Evolutionary conservation across 2,113 vertebrate genomes (phyloP).

Genomic region (Dicaeum eximium): DNA sequence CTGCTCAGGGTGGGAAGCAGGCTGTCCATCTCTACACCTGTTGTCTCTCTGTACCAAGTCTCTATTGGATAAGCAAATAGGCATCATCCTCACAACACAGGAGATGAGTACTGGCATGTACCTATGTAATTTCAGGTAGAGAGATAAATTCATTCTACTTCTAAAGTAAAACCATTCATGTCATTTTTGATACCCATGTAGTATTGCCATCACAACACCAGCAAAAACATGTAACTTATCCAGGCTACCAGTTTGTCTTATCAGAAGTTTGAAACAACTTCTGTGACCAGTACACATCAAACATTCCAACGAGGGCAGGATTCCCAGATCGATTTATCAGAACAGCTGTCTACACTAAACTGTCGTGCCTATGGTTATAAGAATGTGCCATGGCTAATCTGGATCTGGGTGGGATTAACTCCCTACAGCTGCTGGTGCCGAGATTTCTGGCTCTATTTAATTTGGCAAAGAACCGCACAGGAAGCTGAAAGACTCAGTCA

Average conservation of each 20-base stretch:
- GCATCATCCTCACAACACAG: background rate
- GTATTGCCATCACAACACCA: background rate
- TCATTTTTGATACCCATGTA: background rate
- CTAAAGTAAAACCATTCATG: background rate
- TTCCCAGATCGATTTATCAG: constrained; percentile 26
- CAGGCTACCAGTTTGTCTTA: background rate
- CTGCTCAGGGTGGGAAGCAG: background rate
- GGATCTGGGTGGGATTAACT: constrained; percentile 38
- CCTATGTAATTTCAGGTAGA: background rate
- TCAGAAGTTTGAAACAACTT: constrained; percentile 5
- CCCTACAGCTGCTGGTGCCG: constrained; percentile 42
- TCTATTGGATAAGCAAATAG: background rate
- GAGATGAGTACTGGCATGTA: background rate
- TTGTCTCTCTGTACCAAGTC: background rate
- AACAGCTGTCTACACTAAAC: constrained; percentile 32
- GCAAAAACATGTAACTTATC: background rate
- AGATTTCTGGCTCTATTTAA: constrained; percentile 42
- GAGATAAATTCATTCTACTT: background rate
- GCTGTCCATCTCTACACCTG: background rate
- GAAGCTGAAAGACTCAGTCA: constrained; percentile 5
- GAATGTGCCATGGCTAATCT: constrained; percentile 53
- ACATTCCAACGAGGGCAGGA: constrained; percentile 15
- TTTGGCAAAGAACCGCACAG: constrained; percentile 4
- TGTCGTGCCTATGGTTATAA: background rate
- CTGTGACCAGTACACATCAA: background rate